Evolutionary conservation across 2,113 vertebrate genomes (phyloP).

Genomic region (Cyanistes caeruleus): DNA sequence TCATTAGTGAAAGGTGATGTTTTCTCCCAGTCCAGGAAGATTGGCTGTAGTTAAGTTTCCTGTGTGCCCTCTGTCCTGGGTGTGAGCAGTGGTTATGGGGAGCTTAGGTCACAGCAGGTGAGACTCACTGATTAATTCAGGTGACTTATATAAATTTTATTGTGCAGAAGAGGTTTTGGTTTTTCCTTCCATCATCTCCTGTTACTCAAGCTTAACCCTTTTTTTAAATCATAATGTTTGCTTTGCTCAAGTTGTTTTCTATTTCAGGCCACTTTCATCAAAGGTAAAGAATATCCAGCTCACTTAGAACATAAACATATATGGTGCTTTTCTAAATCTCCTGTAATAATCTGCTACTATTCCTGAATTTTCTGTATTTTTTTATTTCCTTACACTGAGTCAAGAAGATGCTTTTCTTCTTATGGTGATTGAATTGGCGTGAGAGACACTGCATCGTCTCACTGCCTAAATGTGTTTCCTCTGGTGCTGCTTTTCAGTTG

Average conservation of each 20-base stretch:
- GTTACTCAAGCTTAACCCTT: background rate
- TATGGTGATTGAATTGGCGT: background rate
- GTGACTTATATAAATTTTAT: background rate
- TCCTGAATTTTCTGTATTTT: background rate
- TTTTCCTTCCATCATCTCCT: background rate
- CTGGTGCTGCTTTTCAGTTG: slow-evolving; percentile 79
- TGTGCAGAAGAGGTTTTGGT: background rate
- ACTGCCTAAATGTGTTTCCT: background rate
- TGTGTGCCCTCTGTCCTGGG: background rate
- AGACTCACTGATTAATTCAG: background rate
- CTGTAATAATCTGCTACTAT: background rate
- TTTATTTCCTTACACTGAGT: background rate
- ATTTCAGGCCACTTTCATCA: background rate
- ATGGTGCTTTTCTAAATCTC: rapidly evolving
- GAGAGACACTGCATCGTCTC: background rate
- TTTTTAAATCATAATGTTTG: background rate
- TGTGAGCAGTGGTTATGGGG: background rate
- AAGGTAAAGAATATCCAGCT: background rate
- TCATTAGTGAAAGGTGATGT: background rate
- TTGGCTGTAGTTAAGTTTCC: background rate
- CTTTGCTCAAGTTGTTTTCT: background rate
- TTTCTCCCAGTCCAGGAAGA: background rate
- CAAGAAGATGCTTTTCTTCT: background rate
- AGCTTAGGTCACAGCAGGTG: background rate
- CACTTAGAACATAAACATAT: background rate